Conservation (phyloP, 2,888 invertebrate genomes). For the Megalurothrips usitatus region DNA sequence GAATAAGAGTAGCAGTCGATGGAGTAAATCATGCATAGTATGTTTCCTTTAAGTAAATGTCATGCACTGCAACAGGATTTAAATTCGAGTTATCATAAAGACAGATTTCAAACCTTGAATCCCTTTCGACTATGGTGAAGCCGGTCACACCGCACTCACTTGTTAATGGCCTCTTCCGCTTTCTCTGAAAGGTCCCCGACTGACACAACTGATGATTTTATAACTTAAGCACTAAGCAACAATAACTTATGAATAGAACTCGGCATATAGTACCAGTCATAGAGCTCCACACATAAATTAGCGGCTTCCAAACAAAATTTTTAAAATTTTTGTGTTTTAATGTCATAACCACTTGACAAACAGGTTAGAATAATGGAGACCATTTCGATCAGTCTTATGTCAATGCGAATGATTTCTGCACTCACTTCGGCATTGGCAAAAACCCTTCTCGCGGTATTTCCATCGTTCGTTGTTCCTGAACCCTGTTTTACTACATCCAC, state of each 20-base stretch:
- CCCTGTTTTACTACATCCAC: slow-evolving; percentile 21
- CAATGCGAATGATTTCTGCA: background rate
- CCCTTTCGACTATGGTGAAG: too few relatives aligned
- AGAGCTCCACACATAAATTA: background rate
- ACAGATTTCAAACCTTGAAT: too few relatives aligned
- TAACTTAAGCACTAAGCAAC: background rate
- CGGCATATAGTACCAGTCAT: background rate
- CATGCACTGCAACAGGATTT: too few relatives aligned
- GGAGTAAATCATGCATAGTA: too few relatives aligned
- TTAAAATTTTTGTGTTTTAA: background rate
- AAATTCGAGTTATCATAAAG: too few relatives aligned
- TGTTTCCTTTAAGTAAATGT: too few relatives aligned
- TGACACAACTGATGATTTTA: background rate
- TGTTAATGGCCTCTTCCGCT: too few relatives aligned
- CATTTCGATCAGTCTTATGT: background rate
- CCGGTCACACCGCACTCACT: too few relatives aligned
- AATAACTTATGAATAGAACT: background rate
- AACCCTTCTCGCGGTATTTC: slow-evolving; percentile 30
- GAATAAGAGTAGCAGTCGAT: too few relatives aligned
- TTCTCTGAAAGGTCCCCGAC: too few relatives aligned
- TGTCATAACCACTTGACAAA: background rate
- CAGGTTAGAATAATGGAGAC: background rate
- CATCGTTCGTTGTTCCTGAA: slow-evolving; percentile 29
- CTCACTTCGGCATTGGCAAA: background rate
- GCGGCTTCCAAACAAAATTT: background rate